Percentiles rank a stretch among this genome's conserved stretches.
These are phyloP conservation scores for Ramazzottius varieornatus DNA, from an alignment of 2,888 invertebrate genomes.

Conservation along the genomic window DNA sequence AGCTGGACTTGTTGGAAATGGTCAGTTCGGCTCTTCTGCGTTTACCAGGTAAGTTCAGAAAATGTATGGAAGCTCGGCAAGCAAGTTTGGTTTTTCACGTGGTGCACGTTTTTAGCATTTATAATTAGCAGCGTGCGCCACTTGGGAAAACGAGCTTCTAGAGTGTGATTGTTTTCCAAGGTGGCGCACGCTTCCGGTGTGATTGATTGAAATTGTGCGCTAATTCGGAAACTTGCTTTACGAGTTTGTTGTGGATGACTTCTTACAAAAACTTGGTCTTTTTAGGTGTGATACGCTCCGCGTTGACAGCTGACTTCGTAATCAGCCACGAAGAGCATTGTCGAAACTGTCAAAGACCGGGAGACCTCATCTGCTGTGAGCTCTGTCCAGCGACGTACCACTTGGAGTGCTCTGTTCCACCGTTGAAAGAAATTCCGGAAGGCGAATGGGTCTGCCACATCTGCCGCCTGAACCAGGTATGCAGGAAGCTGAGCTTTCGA, in stretches of 20 bases:
- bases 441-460: slow-evolving; percentile 92
- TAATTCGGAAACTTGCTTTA: too few species aligned
- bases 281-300: not conserved
- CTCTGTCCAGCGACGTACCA: slow-evolving; percentile 95
- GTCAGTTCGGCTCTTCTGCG: slow-evolving; percentile 11
- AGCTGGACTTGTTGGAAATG: slow-evolving; percentile 50
- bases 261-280: too few species aligned
- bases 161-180: too few species aligned
- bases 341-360: slow-evolving; percentile 63
- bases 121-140: too few species aligned
- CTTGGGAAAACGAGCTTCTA: too few species aligned
- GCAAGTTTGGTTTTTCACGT: too few species aligned
- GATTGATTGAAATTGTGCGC: too few species aligned
- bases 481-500: not conserved
- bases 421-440: slow-evolving; percentile 56
- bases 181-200: too few species aligned
- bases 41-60: too few species aligned
- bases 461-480: slow-evolving; percentile 61
- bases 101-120: too few species aligned
- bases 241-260: too few species aligned
- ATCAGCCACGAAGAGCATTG: slow-evolving; percentile 80
- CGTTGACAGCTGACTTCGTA: not conserved
- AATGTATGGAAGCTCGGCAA: slow-evolving; percentile 9
- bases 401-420: slow-evolving; percentile 80
- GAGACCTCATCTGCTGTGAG: slow-evolving; percentile 85